These are phyloP conservation scores for Microtus pennsylvanicus DNA, from an alignment of 2,113 vertebrate species.

Conservation along the genomic window DNA sequence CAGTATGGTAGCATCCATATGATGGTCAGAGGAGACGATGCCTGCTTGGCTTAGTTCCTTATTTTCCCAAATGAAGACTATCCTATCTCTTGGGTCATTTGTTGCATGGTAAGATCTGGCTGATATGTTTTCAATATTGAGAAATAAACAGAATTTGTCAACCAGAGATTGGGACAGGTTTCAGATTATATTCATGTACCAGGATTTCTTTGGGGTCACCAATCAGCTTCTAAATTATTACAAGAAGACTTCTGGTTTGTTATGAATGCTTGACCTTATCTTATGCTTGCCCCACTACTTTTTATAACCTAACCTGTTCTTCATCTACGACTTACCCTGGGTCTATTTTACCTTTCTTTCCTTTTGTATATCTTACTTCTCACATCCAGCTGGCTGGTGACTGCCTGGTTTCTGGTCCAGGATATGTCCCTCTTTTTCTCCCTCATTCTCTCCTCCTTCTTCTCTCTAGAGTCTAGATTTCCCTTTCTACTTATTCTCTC, in stretches of 20 bases:
- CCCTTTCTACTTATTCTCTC: not conserved
- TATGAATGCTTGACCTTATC: not conserved
- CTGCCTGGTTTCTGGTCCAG: not conserved
- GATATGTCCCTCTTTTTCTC: not conserved
- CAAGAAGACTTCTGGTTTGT: not conserved
- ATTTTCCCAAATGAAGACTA: not conserved
- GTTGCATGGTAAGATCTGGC: not conserved
- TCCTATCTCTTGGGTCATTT: not conserved
- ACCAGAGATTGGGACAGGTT: not conserved
- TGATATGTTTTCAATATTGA: not conserved
- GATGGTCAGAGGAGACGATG: not conserved
- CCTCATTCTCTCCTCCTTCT: not conserved
- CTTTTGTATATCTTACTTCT: not conserved
- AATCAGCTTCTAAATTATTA: not conserved
- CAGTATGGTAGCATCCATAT: accelerated
- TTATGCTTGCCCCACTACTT: not conserved
- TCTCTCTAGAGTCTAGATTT: not conserved
- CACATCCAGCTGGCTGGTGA: not conserved
- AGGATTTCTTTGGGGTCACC: not conserved
- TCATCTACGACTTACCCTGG: not conserved
- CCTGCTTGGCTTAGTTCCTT: not conserved
- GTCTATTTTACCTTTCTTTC: not conserved
- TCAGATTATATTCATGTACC: not conserved
- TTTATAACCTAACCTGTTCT: not conserved
- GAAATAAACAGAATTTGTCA: not conserved